phyloP scores from a whole-genome alignment of 2,888 invertebrate genomes.

The Ischnus inquisitorius region DNA sequence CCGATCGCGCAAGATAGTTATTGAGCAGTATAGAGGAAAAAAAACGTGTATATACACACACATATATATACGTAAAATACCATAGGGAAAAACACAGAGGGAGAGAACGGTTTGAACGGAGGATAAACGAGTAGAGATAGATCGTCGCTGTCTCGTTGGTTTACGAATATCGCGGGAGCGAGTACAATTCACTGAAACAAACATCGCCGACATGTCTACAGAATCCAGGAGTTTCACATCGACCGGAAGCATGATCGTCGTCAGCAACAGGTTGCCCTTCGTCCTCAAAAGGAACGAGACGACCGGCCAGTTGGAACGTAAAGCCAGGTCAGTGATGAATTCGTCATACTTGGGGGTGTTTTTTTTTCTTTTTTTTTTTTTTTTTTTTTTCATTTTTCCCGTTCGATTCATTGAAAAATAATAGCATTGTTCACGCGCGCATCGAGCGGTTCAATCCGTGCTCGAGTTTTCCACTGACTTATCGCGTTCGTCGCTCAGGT shows the following conservation, averaged over 20 bases:
- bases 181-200: conserved; percentile 45
- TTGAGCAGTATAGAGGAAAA: conserved; percentile 25
- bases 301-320: conserved; percentile 91
- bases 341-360: conserved; percentile 4
- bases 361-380: background rate
- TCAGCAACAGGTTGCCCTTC: conserved; percentile 96
- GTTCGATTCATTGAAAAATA: background rate
- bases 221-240: conserved; percentile 82
- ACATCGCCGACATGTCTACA: conserved; percentile 78
- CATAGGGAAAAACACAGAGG: conserved; percentile 20
- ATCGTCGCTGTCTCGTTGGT: conserved; percentile 11
- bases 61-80: conserved; percentile 34
- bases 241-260: conserved; percentile 93
- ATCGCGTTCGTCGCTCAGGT: background rate
- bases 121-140: conserved; percentile 8
- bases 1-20: conserved; percentile 31
- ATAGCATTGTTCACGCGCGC: background rate
- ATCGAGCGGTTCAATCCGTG: background rate
- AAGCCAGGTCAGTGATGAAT: conserved; percentile 90
- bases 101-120: conserved; percentile 51
- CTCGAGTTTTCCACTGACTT: conserved; percentile 5
- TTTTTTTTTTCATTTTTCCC: background rate
- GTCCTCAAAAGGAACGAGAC: conserved; percentile 92
- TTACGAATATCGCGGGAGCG: conserved; percentile 16
- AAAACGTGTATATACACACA: conserved; percentile 49